Conservation (phyloP, 2,888 invertebrate genomes). For the Oligia latruncula region DNA sequence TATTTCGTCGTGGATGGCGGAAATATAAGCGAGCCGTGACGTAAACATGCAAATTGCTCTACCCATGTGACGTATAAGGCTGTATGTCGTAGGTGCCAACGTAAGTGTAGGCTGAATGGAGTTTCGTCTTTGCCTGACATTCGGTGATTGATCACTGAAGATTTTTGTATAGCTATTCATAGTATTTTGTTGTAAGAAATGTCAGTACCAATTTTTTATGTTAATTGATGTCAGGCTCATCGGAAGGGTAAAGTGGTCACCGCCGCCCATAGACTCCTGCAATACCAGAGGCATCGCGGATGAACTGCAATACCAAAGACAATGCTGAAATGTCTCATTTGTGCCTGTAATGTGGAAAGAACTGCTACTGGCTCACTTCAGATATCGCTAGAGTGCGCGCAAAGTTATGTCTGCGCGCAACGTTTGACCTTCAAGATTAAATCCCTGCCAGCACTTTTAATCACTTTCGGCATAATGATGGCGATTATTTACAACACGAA, state of each 20-base stretch:
- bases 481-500: too few species aligned
- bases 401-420: too few species aligned
- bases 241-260: neutral
- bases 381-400: too few species aligned
- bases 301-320: neutral
- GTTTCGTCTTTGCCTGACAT: slow-evolving; percentile 3
- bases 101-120: slow-evolving; percentile 18
- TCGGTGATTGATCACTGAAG: slow-evolving; percentile 31
- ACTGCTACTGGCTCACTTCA: too few species aligned
- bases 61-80: slow-evolving; percentile 31
- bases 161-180: neutral
- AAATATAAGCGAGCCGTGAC: slow-evolving; percentile 27
- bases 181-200: neutral
- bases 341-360: too few species aligned
- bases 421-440: too few species aligned
- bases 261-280: neutral
- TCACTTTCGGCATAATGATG: too few species aligned
- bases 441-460: too few species aligned
- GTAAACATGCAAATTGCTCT: slow-evolving; percentile 22
- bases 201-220: neutral
- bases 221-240: neutral
- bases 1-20: slow-evolving; percentile 4
- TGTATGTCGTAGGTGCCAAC: slow-evolving; percentile 2
- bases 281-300: neutral
- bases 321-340: too few species aligned